Base-by-base conservation (phyloP, 2,888 invertebrate genomes). In the Lycophotia porphyrea region DNA sequence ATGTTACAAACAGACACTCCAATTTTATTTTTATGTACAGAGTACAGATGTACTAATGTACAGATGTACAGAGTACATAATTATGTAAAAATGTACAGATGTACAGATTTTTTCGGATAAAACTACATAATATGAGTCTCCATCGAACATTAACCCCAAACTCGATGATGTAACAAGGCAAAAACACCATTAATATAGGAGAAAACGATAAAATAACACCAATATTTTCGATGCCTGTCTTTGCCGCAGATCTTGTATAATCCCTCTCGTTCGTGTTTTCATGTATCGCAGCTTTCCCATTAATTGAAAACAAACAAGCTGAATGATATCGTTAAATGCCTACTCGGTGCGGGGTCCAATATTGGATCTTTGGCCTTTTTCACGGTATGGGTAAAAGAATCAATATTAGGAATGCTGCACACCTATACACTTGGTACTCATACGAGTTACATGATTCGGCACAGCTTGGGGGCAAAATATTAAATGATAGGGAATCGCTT, bases 291-390 rank as follows among this genome's bases (percentile, higher is more conserved):
- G 82, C 82, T 84, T 76, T 74, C 77, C 71, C 65, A 79, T 88
- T 88, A 88, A 88, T 88, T 88, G 88, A 88, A 88, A 85, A 80
- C 78, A 88, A 88, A 88, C 85, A 88, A 47, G 68, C 68, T 74
- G 72, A 65, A 81, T 76, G 82, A 76, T 84, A 82, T 84, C 75
- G 82, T 82, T 76, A 82, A 80, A 84, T 78, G 78, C 70, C 7
- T 44, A 61, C 60, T 49, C 65, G 65, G 5, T 44, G 66, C 47
- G 60, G 34, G 34, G 67, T 70, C 36, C 42, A 18, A 55, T 64
- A 61, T 84, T 34, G 42, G 49, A 39, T 39, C 60, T 69, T 34
- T 65, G 72, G 58, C 74, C 72, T 76, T 84, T 85, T 75, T 44
- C 36, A 13, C 15, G 9, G 15, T 36, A 9, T 34, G 24, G 15